Percentiles rank a stretch among this genome's conserved stretches.
Conservation (phyloP, 2,113 vertebrate genomes). For the Bufo gargarizans region DNA sequence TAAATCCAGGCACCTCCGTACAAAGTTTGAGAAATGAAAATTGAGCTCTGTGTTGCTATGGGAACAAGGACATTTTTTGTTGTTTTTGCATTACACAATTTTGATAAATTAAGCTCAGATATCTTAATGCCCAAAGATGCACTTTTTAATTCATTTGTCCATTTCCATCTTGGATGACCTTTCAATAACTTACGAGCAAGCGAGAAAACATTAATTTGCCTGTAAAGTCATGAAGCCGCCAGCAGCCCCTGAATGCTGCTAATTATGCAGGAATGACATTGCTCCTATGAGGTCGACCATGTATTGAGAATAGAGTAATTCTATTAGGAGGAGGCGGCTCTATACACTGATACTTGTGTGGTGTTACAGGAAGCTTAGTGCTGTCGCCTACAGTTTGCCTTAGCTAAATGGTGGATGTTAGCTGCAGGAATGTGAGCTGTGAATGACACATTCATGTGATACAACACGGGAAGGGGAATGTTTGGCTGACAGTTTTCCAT, state of each 20-base stretch:
- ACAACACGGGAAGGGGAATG: constrained; percentile 52
- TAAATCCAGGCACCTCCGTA: too few relatives aligned
- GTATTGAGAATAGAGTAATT: constrained; percentile 46
- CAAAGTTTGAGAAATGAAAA: too few relatives aligned
- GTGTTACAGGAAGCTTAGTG: constrained; percentile 52
- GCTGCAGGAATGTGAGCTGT: constrained; percentile 60
- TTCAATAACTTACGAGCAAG: not conserved
- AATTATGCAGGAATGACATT: constrained; percentile 55
- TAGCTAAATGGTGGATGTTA: constrained; percentile 57
- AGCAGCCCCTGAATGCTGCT: not conserved
- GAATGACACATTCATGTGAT: constrained; percentile 56
- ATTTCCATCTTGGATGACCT: constrained; percentile 15
- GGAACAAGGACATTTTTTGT: too few relatives aligned
- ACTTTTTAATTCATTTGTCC: not conserved
- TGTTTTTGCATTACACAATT: too few relatives aligned
- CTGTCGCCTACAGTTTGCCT: constrained; percentile 52
- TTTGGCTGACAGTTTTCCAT: constrained; percentile 59
- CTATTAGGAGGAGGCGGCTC: constrained; percentile 24
- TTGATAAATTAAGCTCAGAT: not conserved
- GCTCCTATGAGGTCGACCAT: constrained; percentile 23
- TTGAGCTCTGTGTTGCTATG: too few relatives aligned
- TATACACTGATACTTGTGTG: constrained; percentile 15
- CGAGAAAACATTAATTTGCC: constrained; percentile 27
- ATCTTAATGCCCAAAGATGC: not conserved
- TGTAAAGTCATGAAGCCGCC: constrained; percentile 13